A percentile compares a stretch with the other conserved stretches of the same genome.
phyloP scores from a whole-genome alignment of 2,113 vertebrate genomes.

The Laticauda laticaudata region DNA sequence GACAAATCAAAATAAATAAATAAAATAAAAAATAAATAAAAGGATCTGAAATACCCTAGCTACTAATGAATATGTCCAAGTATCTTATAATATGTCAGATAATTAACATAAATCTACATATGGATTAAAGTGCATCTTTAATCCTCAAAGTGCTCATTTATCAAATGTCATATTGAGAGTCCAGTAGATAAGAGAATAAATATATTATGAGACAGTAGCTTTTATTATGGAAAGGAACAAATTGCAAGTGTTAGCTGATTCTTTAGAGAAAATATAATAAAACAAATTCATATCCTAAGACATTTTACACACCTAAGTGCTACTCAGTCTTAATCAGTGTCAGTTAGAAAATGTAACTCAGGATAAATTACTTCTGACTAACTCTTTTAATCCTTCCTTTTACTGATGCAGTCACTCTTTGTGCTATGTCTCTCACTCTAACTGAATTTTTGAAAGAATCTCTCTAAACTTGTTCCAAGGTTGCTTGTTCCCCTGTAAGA shows the following conservation, averaged over 20 bases:
- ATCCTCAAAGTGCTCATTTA: background rate
- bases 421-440: background rate
- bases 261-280: slow-evolving; percentile 1
- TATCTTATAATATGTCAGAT: background rate
- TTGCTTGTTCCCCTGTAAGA: background rate
- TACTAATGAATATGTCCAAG: background rate
- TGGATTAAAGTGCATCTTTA: background rate
- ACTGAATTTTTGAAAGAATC: background rate
- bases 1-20: too few relatives aligned
- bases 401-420: background rate
- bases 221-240: background rate
- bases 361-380: slow-evolving; percentile 5
- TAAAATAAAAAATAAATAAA: too few relatives aligned
- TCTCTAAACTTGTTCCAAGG: background rate
- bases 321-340: background rate
- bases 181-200: background rate
- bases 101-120: background rate
- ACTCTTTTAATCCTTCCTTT: slow-evolving; percentile 5
- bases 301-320: background rate
- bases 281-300: slow-evolving; percentile 6
- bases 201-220: background rate
- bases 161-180: background rate
- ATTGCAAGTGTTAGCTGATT: background rate
- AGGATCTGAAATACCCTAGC: background rate
- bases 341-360: background rate